Evolutionary conservation across 2,888 invertebrate species (phyloP).

Genomic region (Drosophila atripex): DNA sequence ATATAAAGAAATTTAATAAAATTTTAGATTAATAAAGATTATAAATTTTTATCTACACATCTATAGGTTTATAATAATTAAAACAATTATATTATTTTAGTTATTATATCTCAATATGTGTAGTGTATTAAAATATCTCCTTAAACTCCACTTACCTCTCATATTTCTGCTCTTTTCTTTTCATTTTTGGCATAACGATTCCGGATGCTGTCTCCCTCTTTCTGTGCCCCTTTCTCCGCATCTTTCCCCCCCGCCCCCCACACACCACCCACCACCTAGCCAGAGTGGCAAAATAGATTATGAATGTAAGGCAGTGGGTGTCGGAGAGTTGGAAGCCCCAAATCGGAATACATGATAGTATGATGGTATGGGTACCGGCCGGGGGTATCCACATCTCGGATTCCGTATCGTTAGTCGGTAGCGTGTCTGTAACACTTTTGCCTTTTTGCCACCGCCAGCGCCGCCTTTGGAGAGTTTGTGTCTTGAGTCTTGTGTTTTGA

Average conservation of each 20-base stretch:
- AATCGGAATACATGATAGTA: constrained; percentile 1
- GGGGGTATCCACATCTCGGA: constrained; percentile 33
- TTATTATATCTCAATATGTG: background rate
- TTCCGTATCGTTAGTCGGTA: constrained; percentile 58
- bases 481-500: constrained; percentile 13
- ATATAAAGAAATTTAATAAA: constrained; percentile 17
- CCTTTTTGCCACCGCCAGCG: constrained; percentile 19
- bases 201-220: constrained; percentile 64
- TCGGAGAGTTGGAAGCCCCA: constrained; percentile 25
- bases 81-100: background rate
- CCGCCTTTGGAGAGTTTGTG: constrained; percentile 48
- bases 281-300: constrained; percentile 63
- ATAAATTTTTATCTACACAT: too few species aligned
- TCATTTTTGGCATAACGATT: constrained; percentile 63
- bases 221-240: constrained; percentile 14
- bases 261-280: background rate
- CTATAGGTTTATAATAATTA: too few species aligned
- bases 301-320: constrained; percentile 75
- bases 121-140: constrained; percentile 4
- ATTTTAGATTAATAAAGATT: too few species aligned
- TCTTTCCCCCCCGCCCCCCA: too few species aligned
- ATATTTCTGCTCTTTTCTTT: constrained; percentile 27
- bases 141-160: background rate
- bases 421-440: constrained; percentile 76
- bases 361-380: constrained; percentile 11